phyloP scores from a whole-genome alignment of 2,113 vertebrate genomes.

The Gulo gulo region DNA sequence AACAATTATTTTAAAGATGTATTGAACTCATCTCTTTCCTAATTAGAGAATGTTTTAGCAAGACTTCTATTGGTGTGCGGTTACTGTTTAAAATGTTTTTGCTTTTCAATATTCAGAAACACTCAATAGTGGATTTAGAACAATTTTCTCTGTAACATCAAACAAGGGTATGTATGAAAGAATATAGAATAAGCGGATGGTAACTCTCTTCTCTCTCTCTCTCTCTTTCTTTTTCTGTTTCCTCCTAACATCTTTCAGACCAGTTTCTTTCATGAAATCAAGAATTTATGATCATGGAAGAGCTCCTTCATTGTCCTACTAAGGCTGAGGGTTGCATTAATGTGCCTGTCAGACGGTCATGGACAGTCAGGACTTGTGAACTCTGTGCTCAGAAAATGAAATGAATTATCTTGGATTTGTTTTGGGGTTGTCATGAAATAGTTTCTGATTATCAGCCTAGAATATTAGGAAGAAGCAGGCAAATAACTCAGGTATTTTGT shows the following conservation, averaged over 20 bases:
- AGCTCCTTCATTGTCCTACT: background rate
- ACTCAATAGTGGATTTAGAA: background rate
- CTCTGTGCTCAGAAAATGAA: background rate
- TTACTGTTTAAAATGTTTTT: background rate
- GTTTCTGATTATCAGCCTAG: background rate
- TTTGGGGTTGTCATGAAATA: background rate
- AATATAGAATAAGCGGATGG: background rate
- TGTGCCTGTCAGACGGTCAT: background rate
- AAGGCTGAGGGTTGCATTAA: too few relatives aligned
- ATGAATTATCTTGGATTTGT: background rate
- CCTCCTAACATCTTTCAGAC: background rate
- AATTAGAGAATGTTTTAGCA: background rate
- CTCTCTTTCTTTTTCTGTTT: rapidly evolving
- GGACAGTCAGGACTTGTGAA: background rate
- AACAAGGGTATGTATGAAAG: background rate
- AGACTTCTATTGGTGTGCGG: background rate
- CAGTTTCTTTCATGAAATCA: background rate
- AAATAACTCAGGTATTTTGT: background rate
- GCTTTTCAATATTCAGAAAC: background rate
- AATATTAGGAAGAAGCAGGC: too few relatives aligned
- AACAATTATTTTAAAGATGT: background rate
- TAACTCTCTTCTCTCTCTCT: too few relatives aligned
- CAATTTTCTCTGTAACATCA: background rate
- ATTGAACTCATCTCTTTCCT: background rate
- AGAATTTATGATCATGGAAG: too few relatives aligned